A percentile compares a stretch with the other conserved stretches of the same genome.
These are phyloP conservation scores for Mandrillus leucophaeus DNA, from an alignment of 2,113 vertebrate species.

Conservation along the genomic window DNA sequence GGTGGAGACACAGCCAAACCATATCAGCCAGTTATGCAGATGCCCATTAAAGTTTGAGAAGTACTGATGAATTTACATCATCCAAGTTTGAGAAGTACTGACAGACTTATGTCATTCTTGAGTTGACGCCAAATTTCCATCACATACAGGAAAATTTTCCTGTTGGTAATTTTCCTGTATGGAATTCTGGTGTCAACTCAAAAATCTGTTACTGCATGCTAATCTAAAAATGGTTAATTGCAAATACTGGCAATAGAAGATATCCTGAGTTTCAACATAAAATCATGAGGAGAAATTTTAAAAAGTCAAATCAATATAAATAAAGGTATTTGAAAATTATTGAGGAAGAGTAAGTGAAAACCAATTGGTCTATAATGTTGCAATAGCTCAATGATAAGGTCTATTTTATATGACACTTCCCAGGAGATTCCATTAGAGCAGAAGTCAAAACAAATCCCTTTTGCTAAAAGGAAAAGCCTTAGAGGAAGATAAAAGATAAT, in stretches of 20 bases:
- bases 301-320: conserved; percentile 16
- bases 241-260: not conserved
- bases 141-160: no score
- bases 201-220: not conserved
- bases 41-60: not conserved
- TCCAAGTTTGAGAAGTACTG: not conserved
- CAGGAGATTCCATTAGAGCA: not conserved
- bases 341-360: not conserved
- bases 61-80: not conserved
- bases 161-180: not conserved
- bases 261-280: not conserved
- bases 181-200: not conserved
- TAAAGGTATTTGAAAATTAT: not conserved
- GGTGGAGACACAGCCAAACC: no score
- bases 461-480: conserved; percentile 40
- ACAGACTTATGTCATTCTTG: no score
- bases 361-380: not conserved
- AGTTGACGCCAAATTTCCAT: no score
- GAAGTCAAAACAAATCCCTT: conserved; percentile 49
- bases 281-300: not conserved
- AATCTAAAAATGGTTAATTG: not conserved
- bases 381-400: not conserved
- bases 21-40: not conserved
- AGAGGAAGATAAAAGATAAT: conserved; percentile 58
- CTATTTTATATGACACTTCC: conserved; percentile 2